phyloP scores from a whole-genome alignment of 2,113 vertebrate genomes.

The Dipodomys spectabilis region DNA sequence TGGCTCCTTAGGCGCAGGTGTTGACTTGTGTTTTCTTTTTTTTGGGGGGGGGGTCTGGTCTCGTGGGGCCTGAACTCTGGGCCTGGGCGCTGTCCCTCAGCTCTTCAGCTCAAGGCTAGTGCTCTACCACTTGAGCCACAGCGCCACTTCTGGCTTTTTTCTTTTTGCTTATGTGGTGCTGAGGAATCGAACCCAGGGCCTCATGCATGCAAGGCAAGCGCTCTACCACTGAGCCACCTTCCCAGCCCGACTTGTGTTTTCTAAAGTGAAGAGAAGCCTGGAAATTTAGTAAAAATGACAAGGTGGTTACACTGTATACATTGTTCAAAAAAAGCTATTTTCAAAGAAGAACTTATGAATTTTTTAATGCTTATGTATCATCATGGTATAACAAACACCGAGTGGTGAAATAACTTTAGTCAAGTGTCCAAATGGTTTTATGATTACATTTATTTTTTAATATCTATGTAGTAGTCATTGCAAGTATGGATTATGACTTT shows the following conservation, averaged over 20 bases:
- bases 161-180: no score
- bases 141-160: no score
- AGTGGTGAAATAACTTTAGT: slow-evolving; percentile 39
- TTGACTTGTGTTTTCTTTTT: neutral
- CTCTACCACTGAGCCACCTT: no score
- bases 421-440: slow-evolving; percentile 37
- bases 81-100: no score
- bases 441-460: slow-evolving; percentile 57
- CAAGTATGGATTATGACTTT: neutral
- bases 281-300: slow-evolving; percentile 56
- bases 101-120: no score
- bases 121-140: no score
- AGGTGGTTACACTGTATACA: neutral
- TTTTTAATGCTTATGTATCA: slow-evolving; percentile 21
- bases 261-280: slow-evolving; percentile 38
- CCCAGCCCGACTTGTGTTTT: neutral
- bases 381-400: slow-evolving; percentile 23
- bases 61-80: no score
- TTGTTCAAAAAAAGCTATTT: slow-evolving; percentile 21
- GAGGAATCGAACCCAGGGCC: no score
- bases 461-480: slow-evolving; percentile 19
- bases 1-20: slow-evolving; percentile 24
- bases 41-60: neutral
- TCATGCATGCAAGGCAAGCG: no score
- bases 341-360: slow-evolving; percentile 39